Evolutionary conservation across 2,113 vertebrate species (phyloP).

Genomic region (Nerophis ophidion): DNA sequence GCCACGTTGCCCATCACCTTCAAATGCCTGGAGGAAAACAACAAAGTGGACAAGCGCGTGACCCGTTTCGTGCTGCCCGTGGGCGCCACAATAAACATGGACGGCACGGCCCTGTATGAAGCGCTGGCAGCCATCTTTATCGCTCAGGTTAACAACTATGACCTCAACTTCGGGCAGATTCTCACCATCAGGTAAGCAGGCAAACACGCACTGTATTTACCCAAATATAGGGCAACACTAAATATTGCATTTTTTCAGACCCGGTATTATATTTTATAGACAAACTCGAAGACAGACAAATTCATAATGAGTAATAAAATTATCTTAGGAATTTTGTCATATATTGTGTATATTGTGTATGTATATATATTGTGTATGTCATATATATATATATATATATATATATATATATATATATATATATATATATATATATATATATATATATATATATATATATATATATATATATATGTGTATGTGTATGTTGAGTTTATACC

Average conservation of each 20-base stretch:
- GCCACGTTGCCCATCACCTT: constrained; percentile 94
- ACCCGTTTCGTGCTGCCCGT: constrained; percentile 93
- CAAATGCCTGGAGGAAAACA: constrained; percentile 93
- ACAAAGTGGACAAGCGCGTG: constrained; percentile 87
- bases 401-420: too few species aligned
- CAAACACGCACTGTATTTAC: neutral
- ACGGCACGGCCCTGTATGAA: constrained; percentile 92
- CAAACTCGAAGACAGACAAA: too few species aligned
- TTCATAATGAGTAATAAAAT: too few species aligned
- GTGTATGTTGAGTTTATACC: too few species aligned
- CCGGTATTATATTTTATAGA: too few species aligned
- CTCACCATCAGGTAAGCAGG: constrained; percentile 88
- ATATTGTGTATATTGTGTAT: too few species aligned
- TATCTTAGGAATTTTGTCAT: too few species aligned
- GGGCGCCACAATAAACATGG: constrained; percentile 96
- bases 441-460: too few species aligned
- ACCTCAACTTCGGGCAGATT: constrained; percentile 93
- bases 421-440: too few species aligned
- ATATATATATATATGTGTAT: too few species aligned
- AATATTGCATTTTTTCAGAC: neutral
- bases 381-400: too few species aligned
- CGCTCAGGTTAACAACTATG: constrained; percentile 90
- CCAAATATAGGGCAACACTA: neutral
- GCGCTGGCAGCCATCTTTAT: constrained; percentile 96
- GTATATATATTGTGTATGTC: too few species aligned